Conservation (phyloP, 2,888 invertebrate species). For the Drosophila infuscata region DNA sequence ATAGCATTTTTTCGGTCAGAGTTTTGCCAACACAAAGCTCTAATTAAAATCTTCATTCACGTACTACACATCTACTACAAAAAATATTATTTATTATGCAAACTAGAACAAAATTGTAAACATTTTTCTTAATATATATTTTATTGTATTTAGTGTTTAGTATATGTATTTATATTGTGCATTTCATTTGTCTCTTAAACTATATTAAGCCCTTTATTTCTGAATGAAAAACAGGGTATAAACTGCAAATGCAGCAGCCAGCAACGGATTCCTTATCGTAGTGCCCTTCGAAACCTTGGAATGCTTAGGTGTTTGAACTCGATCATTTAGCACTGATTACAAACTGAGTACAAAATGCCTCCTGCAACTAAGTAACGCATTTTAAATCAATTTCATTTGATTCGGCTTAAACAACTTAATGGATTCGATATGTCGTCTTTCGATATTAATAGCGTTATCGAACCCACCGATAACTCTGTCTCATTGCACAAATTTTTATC, state of each 20-base stretch:
- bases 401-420: background rate
- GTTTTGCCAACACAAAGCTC: background rate
- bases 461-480: background rate
- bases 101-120: background rate
- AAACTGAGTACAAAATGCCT: conserved; percentile 8
- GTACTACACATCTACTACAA: too few species aligned
- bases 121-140: background rate
- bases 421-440: background rate
- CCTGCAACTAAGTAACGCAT: conserved; percentile 48
- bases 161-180: background rate
- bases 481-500: background rate
- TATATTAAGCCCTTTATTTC: background rate
- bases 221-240: background rate
- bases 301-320: conserved; percentile 65
- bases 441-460: conserved; percentile 1
- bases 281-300: conserved; percentile 40
- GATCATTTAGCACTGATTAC: conserved; percentile 33
- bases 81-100: too few species aligned
- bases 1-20: background rate
- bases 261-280: conserved; percentile 30
- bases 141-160: background rate
- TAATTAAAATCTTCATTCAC: background rate
- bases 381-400: background rate
- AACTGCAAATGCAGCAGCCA: conserved; percentile 5
- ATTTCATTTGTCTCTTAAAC: background rate